Evolutionary conservation across 2,113 vertebrate genomes (phyloP), one percentile per base, ranked within the genome.

Genomic region (Urocynchramus pylzowi): DNA sequence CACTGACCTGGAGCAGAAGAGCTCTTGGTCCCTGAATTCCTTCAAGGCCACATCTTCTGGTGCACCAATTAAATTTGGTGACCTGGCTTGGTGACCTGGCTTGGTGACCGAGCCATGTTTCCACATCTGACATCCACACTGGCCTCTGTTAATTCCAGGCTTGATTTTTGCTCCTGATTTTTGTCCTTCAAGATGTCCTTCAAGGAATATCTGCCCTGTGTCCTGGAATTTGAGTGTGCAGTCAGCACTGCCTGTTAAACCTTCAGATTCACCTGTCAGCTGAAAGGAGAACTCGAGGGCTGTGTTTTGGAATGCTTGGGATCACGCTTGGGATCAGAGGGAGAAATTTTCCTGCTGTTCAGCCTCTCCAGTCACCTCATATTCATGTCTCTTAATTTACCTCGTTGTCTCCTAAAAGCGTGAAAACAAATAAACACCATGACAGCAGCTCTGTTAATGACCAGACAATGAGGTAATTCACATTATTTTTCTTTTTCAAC

Each of bases 51-150:
- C 63, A 41, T 24, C 52, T 28, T 37, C 82, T 12, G 18, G 22
- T 76, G 68, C 47, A 30, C 37, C 37, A 33, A 37, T 50, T 63
- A 44, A 60, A 61, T 87, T 41, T 35, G 6, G 41, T 1, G 19
- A 26, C 35, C 14, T 14, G 41, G 15, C 49, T 27, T 21, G 61
- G 21, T 26, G 42, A 10, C 26, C 2, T n/a, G n/a, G 15, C 49
- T 27, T 21, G 61, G 21, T 26, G 42, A 10, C 26, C 2, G 4
- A 59, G 45, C 33, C 30, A 4, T 0, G 0, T 50, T 26, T 75
- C 41, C 45, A 18, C 33, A 23, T 8, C 11, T 11, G 27, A 30
- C 59, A 67, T 68, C 53, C 39, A 41, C 35, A 23, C 1, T 23
- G 22, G 24, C 7, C 26, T 60, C 87, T 27, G 33, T 35, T 50